Base-by-base conservation (phyloP, 2,113 vertebrate species). In the Prionailurus viverrinus region DNA sequence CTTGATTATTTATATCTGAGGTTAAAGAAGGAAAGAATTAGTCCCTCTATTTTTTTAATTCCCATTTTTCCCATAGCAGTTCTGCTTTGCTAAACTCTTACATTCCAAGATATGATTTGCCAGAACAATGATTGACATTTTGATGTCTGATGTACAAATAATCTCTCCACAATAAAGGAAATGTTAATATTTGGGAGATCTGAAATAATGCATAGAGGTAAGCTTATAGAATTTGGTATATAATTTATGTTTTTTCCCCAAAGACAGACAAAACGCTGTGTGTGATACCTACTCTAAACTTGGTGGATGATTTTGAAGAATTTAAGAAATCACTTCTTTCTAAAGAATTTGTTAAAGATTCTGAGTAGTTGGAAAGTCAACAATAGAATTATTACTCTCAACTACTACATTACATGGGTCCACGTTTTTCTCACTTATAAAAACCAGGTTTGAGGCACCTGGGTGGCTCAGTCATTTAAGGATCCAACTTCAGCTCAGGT, bases 1-100 rank as follows among this genome's bases (percentile, higher is more conserved):
- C 16, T 68, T 1, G 0, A 19, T 53, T 93, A 79, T 94, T 97
- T 92, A 79, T 69, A 95, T 89, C 61, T 48, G 53, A 88, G 92
- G 45, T 73, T 87, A 69, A 83, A 85, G 68, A 41, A 92, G 87
- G 74, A 41, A 51, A 79, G 31, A 78, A n/a, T 31, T 63, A 33
- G 33, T 36, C 18, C 33, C 33, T 95, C 33, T 39, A 0, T 9
- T 65, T 68, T 53, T 33, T 61, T 73, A 18, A 36, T 71, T 13
- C 31, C 29, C 33, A 10, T 80, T 87, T 95, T 85, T 89, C 58
- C 66, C 73, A 2, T 12, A 78, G 39, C 12, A 14, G 45, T 89
- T 45, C 85, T 76, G 25, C 78, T 74, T 66, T 85, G 71, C 84
- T 76, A 90, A 53, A 45, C 8, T 53, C 31, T 71, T 69, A 78